Percentiles rank a stretch among this genome's conserved stretches.
These are phyloP conservation scores for Eurystomus glaucurus DNA, from an alignment of 2,797 vertebrate species.

Conservation along the genomic window DNA sequence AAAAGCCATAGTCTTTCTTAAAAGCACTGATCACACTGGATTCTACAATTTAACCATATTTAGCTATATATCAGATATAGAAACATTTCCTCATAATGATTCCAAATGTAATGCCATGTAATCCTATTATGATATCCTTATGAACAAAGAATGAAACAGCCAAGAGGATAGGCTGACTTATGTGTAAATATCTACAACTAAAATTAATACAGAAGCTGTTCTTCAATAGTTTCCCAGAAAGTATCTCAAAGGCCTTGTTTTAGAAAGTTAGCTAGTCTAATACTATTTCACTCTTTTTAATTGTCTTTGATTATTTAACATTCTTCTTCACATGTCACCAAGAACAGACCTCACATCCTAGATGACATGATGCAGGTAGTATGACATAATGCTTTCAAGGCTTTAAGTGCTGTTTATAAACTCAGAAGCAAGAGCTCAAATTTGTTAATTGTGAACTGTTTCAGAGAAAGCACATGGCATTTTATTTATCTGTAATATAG, in stretches of 20 bases:
- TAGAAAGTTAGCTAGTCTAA: constrained; percentile 34
- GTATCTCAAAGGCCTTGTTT: constrained; percentile 22
- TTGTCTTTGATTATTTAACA: constrained; percentile 63
- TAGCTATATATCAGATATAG: not conserved
- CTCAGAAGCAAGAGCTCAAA: not conserved
- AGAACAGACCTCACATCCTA: constrained; percentile 66
- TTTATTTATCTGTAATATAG: constrained; percentile 21
- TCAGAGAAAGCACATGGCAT: not conserved
- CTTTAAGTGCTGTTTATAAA: constrained; percentile 11
- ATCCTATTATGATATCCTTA: not conserved
- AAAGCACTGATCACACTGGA: not conserved
- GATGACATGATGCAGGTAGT: constrained; percentile 28
- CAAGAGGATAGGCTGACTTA: not conserved
- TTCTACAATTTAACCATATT: not conserved
- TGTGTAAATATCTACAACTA: not conserved
- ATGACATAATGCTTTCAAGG: constrained; percentile 23
- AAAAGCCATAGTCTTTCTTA: not conserved
- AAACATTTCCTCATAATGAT: not conserved
- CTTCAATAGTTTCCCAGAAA: not conserved
- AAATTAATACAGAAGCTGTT: not conserved
- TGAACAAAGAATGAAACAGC: not conserved
- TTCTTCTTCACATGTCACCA: constrained; percentile 30
- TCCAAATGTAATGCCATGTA: not conserved
- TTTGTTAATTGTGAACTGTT: not conserved
- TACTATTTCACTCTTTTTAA: constrained; percentile 53